Evolutionary conservation across 2,113 vertebrate genomes (phyloP), one percentile per base, ranked within the genome.

Genomic region (Gasterosteus nipponicus): DNA sequence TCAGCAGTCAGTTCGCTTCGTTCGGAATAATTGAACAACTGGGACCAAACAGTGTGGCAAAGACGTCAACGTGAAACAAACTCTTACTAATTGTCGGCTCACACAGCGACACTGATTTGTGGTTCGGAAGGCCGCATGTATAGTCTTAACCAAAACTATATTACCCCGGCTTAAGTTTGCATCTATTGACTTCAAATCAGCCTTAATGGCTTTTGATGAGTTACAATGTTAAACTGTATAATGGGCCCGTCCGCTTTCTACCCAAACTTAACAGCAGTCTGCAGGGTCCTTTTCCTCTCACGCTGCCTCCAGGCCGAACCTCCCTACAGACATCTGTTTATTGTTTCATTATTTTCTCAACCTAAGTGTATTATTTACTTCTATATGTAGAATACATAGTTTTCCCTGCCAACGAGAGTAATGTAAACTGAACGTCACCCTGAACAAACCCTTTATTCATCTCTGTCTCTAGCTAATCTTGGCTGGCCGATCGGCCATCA

Each of bases 21-120:
- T 72, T 74, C 3, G 5, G 22, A 44, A 38, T 64, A 77, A 73
- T 29, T 75, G 71, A 83, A 78, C 71, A 78, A 69, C 67, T 66
- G 42, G 42, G 26, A 39, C 56, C 35, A 7, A 26, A 69, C 72
- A 69, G 22, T 65, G 33, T 38, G 18, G 42, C 4, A 29, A 42
- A 60, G 42, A 29, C 14, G 9, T 3, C 22, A 42, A 58, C 15
- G 18, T 22, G 15, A 77, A 74, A 68, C 11, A 66, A 67, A 31
- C 41, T 18, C 53, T 41, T n/a, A 5, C 12, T 47, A 51, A 67
- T 66, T 22, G 54, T 59, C 8, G 19, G 31, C 9, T 11, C 0
- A 63, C 7, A 7, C 19, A 41, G 2, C 41, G 39, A 31, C 39
- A 11, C 35, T 11, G 18, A 18, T n/a, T 60, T 61, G 12, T 39